Conservation (phyloP, 2,797 vertebrate species). For the Erethizon dorsatum region DNA sequence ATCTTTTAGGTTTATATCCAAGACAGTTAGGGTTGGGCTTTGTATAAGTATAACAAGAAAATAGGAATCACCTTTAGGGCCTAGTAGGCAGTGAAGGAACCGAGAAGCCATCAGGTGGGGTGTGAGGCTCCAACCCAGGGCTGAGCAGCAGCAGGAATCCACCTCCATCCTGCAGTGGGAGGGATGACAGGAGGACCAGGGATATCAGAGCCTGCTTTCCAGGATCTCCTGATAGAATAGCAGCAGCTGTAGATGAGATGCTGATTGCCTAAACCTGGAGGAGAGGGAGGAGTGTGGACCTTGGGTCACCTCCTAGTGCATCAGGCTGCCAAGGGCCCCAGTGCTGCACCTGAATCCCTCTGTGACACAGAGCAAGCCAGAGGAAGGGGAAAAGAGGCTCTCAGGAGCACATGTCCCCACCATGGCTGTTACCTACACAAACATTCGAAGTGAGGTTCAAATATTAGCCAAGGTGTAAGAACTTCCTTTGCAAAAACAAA, state of each 20-base stretch:
- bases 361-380: not conserved
- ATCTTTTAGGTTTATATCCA: not conserved
- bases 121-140: not conserved
- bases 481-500: conserved; percentile 9
- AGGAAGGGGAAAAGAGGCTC: not conserved
- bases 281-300: not conserved
- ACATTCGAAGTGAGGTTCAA: not conserved
- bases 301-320: not conserved
- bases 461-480: not conserved
- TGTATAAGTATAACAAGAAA: not conserved
- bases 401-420: not conserved
- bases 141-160: not conserved
- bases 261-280: not conserved
- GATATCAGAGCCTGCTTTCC: not conserved
- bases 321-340: not conserved
- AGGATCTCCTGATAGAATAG: not conserved
- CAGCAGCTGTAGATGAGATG: not conserved
- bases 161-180: not conserved
- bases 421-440: not conserved
- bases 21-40: not conserved
- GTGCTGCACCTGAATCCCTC: not conserved
- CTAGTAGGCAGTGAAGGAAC: not conserved
- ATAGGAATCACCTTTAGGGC: not conserved
- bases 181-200: not conserved
- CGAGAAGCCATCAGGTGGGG: not conserved